Evolutionary conservation across 2,797 vertebrate genomes (phyloP).

Genomic region (Spinus pinus): DNA sequence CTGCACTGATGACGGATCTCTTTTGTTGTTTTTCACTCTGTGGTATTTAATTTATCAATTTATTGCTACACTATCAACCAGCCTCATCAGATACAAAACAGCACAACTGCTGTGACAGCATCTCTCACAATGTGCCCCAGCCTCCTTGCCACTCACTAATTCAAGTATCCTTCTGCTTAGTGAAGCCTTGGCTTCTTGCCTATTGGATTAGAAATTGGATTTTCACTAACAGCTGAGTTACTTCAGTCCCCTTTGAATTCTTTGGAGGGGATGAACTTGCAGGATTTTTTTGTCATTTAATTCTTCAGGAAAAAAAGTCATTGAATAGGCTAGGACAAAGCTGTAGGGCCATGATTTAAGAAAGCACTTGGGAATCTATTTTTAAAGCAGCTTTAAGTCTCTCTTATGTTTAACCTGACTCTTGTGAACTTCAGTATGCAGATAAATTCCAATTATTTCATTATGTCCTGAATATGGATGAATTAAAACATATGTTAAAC

Average conservation of each 20-base stretch:
- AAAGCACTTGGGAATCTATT: not conserved
- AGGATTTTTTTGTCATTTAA: not conserved
- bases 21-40: conserved; percentile 18
- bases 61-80: not conserved
- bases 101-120: not conserved
- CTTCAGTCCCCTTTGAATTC: not conserved
- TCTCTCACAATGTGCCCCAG: not conserved
- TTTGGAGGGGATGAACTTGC: not conserved
- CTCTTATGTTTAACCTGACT: not conserved
- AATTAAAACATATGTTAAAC: conserved; percentile 12
- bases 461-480: not conserved
- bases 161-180: conserved; percentile 19
- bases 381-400: not conserved
- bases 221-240: conserved; percentile 1
- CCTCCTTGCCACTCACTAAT: not conserved
- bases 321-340: not conserved
- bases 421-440: not conserved
- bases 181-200: conserved; percentile 27
- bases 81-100: not conserved
- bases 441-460: not conserved
- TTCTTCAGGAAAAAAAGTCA: not conserved
- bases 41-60: conserved; percentile 16
- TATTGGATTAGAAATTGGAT: not conserved
- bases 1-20: conserved; percentile 1
- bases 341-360: not conserved